These are phyloP conservation scores for Stegodyphus mimosarum DNA, from an alignment of 1,140 invertebrate genomes.

Conservation along the genomic window DNA sequence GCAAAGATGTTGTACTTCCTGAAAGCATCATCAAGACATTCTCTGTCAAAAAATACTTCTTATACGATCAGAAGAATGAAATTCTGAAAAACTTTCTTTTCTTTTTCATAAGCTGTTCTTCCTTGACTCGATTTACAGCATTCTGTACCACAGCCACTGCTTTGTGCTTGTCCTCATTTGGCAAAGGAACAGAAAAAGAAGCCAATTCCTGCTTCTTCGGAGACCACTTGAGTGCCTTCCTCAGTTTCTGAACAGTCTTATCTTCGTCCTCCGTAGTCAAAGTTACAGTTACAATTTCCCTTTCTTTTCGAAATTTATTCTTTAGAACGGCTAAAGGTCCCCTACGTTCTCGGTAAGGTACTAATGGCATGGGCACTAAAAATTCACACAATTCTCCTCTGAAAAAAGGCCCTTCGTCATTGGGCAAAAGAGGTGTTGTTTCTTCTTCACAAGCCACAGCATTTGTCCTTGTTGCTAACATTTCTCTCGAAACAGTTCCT, in stretches of 20 bases:
- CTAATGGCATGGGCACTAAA: neutral
- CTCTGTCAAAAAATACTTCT: too few species aligned
- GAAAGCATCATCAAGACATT: too few species aligned
- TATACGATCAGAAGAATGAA: neutral
- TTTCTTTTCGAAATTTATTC: neutral
- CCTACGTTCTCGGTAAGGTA: neutral
- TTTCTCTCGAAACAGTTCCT: neutral
- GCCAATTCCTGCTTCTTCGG: conserved; percentile 31
- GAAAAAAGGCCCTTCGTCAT: neutral
- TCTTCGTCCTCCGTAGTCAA: conserved; percentile 16
- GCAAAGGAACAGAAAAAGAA: conserved; percentile 5
- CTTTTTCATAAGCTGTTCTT: conserved; percentile 28
- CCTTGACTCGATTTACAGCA: conserved; percentile 49
- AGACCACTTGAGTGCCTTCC: conserved; percentile 30
- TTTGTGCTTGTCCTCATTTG: conserved; percentile 25
- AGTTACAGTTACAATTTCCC: neutral
- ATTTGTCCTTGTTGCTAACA: neutral
- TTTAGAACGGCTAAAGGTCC: neutral
- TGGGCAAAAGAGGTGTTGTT: neutral
- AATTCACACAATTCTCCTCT: neutral
- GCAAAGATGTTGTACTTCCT: too few species aligned
- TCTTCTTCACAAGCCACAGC: neutral
- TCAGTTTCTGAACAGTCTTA: neutral
- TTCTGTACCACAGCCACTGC: conserved; percentile 41
- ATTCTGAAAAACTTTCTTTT: conserved; percentile 23